These are phyloP conservation scores for Philonicus albiceps DNA, from an alignment of 2,888 invertebrate genomes.

Conservation along the genomic window DNA sequence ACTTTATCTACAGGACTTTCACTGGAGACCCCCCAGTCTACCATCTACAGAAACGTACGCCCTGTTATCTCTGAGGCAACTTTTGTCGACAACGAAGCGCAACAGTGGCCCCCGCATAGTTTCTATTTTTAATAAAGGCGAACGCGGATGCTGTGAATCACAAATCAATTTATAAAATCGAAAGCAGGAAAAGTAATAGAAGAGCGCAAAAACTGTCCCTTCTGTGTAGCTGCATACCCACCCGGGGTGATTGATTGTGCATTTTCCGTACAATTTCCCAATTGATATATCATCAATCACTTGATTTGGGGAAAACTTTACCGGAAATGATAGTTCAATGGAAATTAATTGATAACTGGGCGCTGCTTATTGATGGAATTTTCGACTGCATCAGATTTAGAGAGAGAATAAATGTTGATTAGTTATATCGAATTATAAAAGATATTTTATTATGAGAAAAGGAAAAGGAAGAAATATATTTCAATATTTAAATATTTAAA, in stretches of 20 bases:
- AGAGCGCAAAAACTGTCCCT: not conserved
- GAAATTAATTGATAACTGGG: slow-evolving; percentile 3
- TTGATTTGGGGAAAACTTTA: not conserved
- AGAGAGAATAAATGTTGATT: not conserved
- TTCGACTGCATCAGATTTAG: not conserved
- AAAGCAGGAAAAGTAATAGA: not conserved
- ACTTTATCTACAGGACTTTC: not conserved
- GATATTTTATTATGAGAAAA: too few species aligned
- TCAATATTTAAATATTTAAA: not conserved
- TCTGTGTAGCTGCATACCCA: not conserved
- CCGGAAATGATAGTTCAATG: slow-evolving; percentile 23
- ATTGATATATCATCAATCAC: slow-evolving; percentile 27
- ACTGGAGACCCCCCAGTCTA: not conserved
- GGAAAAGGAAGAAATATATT: not conserved
- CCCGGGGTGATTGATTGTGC: slow-evolving; percentile 19
- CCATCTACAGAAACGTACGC: not conserved
- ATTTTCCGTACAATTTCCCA: slow-evolving; percentile 31
- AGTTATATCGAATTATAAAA: not conserved
- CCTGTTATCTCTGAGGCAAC: not conserved
- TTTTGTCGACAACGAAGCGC: not conserved
- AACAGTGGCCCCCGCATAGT: not conserved
- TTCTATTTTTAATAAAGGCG: not conserved
- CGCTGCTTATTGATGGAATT: not conserved
- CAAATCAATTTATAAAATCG: slow-evolving; percentile 6
- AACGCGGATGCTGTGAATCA: not conserved